A percentile compares a stretch with the other conserved stretches of the same genome.
These are phyloP conservation scores for Petrocephalus sullivani DNA, from an alignment of 2,797 vertebrate genomes.

Conservation along the genomic window DNA sequence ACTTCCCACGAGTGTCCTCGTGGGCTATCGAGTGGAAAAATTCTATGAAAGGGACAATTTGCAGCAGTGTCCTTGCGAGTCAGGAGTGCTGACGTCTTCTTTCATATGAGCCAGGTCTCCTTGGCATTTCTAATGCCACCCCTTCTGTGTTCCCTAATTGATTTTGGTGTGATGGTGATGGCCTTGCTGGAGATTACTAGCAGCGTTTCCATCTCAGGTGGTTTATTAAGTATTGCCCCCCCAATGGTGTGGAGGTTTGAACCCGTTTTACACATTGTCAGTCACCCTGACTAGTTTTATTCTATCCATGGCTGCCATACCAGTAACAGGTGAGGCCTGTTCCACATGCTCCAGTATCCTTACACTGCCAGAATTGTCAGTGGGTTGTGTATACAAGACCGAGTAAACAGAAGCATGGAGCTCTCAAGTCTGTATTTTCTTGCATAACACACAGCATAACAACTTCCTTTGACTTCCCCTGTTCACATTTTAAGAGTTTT, in stretches of 20 bases:
- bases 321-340: not conserved
- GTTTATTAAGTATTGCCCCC: not conserved
- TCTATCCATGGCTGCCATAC: not conserved
- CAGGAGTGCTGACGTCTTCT: not conserved
- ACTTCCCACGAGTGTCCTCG: not conserved
- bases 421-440: not conserved
- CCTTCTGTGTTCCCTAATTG: no score
- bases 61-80: not conserved
- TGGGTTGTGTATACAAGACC: not conserved
- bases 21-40: not conserved
- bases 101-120: not conserved
- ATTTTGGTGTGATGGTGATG: not conserved
- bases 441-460: not conserved
- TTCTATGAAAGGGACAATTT: not conserved
- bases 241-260: not conserved
- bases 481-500: slow-evolving; percentile 66
- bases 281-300: not conserved
- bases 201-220: not conserved
- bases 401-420: not conserved
- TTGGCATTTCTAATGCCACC: no score
- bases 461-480: not conserved
- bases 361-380: not conserved
- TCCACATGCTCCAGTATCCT: not conserved
- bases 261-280: not conserved
- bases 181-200: not conserved